These are phyloP conservation scores for Caenorhabditis panamensis DNA, from an alignment of 2,888 invertebrate species.

Conservation along the genomic window DNA sequence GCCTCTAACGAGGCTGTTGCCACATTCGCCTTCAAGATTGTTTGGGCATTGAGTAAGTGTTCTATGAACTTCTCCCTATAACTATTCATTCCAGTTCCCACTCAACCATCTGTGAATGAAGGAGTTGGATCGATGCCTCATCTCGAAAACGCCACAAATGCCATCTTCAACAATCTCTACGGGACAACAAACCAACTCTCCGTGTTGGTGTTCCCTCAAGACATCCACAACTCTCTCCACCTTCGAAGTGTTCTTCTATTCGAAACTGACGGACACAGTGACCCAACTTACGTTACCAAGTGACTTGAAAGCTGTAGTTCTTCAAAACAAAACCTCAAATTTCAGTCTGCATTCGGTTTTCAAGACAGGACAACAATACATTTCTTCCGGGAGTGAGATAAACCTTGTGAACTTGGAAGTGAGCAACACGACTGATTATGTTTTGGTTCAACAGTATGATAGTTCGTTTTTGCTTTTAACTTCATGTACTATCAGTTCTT, in stretches of 20 bases:
- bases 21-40: conserved; percentile 27
- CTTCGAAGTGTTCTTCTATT: neutral
- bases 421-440: neutral
- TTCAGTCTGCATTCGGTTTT: neutral
- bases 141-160: neutral
- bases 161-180: neutral
- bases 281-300: neutral
- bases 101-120: neutral
- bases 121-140: neutral
- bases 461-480: neutral
- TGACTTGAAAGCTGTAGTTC: neutral
- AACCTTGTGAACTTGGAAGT: neutral
- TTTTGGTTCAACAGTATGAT: neutral
- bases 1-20: conserved; percentile 3
- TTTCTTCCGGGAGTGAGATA: neutral
- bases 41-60: conserved; percentile 22
- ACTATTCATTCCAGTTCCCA: neutral
- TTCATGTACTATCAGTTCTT: too few relatives aligned
- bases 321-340: neutral
- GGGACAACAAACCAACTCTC: neutral
- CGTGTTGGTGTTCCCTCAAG: neutral
- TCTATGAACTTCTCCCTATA: neutral
- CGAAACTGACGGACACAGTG: neutral
- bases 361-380: neutral
- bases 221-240: neutral